Evolutionary conservation across 2,113 vertebrate genomes (phyloP).

Genomic region (Ploceus nigricollis): DNA sequence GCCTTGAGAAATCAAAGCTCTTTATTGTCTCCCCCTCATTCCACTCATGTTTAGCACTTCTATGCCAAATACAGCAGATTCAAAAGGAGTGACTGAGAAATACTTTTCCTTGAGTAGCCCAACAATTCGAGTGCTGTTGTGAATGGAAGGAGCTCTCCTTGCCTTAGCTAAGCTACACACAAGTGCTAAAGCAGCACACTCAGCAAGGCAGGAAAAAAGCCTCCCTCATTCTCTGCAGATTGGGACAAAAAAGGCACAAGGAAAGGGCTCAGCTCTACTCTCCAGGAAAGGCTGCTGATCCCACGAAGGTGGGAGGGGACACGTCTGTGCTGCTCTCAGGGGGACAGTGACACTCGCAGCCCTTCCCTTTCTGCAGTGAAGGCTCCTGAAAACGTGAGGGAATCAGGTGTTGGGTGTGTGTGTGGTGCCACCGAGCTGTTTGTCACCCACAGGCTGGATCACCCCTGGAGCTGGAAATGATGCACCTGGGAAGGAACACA

Average conservation of each 20-base stretch:
- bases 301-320: not conserved
- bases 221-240: not conserved
- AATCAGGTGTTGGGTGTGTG: not conserved
- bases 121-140: not conserved
- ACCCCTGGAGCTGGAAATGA: not conserved
- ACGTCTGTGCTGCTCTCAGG: not conserved
- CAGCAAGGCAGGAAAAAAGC: not conserved
- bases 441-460: not conserved
- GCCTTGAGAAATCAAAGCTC: not conserved
- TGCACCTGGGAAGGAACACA: not conserved
- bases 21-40: not conserved
- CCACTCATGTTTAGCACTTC: not conserved
- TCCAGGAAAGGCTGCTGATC: not conserved
- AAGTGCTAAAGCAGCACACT: not conserved
- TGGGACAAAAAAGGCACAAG: not conserved
- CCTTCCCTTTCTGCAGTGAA: not conserved
- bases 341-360: not conserved
- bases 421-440: not conserved
- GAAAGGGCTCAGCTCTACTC: rapidly evolving
- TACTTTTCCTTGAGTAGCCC: not conserved
- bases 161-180: not conserved
- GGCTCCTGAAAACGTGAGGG: not conserved
- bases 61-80: not conserved
- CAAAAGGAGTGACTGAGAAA: not conserved
- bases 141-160: not conserved